phyloP scores from a whole-genome alignment of 2,113 vertebrate species.

The Urocynchramus pylzowi region DNA sequence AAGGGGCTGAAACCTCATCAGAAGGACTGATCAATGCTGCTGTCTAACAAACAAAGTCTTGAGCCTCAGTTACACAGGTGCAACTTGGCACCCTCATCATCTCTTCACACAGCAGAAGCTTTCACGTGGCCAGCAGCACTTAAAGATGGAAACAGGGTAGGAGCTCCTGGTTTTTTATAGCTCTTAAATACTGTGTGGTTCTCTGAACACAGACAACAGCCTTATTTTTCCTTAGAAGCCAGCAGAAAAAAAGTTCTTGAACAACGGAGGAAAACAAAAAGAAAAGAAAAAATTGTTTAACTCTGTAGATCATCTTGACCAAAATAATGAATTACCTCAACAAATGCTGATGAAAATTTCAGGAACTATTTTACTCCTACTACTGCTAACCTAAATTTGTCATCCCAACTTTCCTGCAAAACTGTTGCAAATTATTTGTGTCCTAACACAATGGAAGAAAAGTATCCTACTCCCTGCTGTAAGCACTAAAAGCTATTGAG shows the following conservation, averaged over 20 bases:
- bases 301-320: background rate
- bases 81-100: background rate
- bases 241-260: background rate
- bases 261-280: background rate
- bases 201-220: background rate
- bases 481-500: background rate
- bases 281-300: background rate
- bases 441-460: background rate
- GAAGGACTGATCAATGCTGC: background rate
- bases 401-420: background rate
- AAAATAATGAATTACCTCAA: background rate
- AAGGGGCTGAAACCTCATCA: background rate
- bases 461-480: background rate
- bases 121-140: background rate
- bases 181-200: background rate
- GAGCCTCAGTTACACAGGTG: background rate
- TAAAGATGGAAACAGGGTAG: background rate
- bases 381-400: background rate
- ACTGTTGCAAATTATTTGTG: background rate
- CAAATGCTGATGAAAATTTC: background rate
- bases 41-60: constrained; percentile 10
- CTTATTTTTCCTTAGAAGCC: background rate
- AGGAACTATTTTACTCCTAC: background rate
- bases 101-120: background rate
- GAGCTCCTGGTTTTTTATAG: background rate